Percentiles rank a stretch among this genome's conserved stretches.
These are phyloP conservation scores for Recurvirostra avosetta DNA, from an alignment of 2,113 vertebrate species.

Conservation along the genomic window DNA sequence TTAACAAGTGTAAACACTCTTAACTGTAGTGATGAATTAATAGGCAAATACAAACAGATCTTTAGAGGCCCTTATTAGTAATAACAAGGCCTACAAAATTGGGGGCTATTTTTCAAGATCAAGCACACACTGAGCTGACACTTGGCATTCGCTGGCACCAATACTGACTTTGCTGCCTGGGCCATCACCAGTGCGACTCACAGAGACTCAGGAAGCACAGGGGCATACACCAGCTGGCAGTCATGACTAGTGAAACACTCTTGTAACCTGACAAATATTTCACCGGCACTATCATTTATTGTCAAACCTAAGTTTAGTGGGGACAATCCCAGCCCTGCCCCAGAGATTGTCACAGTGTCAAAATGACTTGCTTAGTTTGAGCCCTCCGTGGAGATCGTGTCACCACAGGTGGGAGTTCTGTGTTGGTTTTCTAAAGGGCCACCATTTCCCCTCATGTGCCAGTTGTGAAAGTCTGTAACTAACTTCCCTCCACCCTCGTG, in stretches of 20 bases:
- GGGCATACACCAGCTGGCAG: background rate
- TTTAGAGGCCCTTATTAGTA: background rate
- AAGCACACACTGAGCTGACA: background rate
- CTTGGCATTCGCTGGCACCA: background rate
- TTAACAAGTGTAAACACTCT: background rate
- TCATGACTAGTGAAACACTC: background rate
- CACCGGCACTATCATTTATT: background rate
- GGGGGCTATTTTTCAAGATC: background rate
- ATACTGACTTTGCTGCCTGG: background rate
- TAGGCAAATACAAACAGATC: background rate
- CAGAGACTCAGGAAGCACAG: background rate
- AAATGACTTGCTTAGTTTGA: background rate
- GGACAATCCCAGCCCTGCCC: background rate
- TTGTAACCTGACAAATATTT: background rate
- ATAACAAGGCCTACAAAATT: background rate
- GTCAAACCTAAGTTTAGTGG: background rate
- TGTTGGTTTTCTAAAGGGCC: background rate
- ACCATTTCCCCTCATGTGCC: background rate
- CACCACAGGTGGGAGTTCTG: background rate
- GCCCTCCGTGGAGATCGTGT: background rate
- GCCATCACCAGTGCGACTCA: accelerated
- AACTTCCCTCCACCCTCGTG: accelerated
- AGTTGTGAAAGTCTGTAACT: background rate
- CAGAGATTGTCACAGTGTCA: background rate
- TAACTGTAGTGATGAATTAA: background rate